Percentiles rank a stretch among this genome's conserved stretches.
phyloP scores from a whole-genome alignment of 2,888 invertebrate species.

The Caenorhabditis virilis region DNA sequence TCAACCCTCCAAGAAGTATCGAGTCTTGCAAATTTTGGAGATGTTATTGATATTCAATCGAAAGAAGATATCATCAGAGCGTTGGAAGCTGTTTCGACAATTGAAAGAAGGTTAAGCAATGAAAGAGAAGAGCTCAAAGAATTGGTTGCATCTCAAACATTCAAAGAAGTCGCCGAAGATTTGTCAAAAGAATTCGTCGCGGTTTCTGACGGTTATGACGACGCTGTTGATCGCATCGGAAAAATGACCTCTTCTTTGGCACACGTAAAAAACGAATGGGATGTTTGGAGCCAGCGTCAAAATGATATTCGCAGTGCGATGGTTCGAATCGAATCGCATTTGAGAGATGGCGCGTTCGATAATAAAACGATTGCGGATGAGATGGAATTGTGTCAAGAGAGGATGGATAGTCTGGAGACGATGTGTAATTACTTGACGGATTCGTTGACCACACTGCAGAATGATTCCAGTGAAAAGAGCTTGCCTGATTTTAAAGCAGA shows the following conservation, averaged over 20 bases:
- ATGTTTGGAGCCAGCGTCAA: constrained; percentile 18
- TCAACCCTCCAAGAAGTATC: constrained; percentile 42
- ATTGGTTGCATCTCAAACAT: constrained; percentile 20
- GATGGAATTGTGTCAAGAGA: constrained; percentile 54
- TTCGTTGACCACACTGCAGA: constrained; percentile 39
- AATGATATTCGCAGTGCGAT: constrained; percentile 33
- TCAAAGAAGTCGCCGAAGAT: constrained; percentile 24
- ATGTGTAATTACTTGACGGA: constrained; percentile 55
- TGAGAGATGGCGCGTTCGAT: constrained; percentile 40
- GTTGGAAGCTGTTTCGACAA: constrained; percentile 33
- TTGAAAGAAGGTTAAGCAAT: constrained; percentile 36
- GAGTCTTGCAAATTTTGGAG: constrained; percentile 31
- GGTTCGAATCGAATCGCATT: constrained; percentile 43
- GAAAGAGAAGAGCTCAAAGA: constrained; percentile 47
- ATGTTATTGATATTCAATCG: constrained; percentile 40
- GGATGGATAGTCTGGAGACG: constrained; percentile 56
- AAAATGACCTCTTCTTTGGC: constrained; percentile 22
- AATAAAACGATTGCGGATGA: constrained; percentile 42
- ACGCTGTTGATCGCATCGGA: constrained; percentile 41
- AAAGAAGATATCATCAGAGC: constrained; percentile 43
- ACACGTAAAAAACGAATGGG: constrained; percentile 32
- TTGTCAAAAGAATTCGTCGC: constrained; percentile 26
- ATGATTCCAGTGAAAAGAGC: constrained; percentile 13
- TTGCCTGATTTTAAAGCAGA: constrained; percentile 53
- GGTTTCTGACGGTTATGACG: constrained; percentile 48